phyloP scores from a whole-genome alignment of 2,888 invertebrate species.

The Ormyrus rosae region DNA sequence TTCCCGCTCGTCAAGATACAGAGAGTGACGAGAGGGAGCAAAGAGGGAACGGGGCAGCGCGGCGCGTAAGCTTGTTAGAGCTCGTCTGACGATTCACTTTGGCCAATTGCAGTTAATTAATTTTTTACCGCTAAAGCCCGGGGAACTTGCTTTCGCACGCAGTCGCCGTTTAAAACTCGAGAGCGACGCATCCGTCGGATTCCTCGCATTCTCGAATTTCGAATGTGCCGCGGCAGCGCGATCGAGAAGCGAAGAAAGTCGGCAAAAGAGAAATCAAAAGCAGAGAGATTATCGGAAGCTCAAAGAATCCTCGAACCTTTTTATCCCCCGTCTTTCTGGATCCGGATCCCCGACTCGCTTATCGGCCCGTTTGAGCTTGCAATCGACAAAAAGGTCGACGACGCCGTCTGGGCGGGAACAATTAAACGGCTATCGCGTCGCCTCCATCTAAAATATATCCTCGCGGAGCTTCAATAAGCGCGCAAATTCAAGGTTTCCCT shows the following conservation, averaged over 20 bases:
- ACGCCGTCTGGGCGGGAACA: constrained; percentile 21
- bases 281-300: constrained; percentile 24
- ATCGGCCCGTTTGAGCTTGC: constrained; percentile 32
- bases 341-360: constrained; percentile 47
- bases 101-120: constrained; percentile 56
- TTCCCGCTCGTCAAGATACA: background rate
- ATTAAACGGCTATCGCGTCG: constrained; percentile 41
- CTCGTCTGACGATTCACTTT: constrained; percentile 57
- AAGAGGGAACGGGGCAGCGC: constrained; percentile 3
- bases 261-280: background rate
- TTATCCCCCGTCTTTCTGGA: constrained; percentile 32
- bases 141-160: constrained; percentile 1
- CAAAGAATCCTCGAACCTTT: constrained; percentile 17
- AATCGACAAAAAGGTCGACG: constrained; percentile 36
- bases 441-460: constrained; percentile 6
- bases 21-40: background rate
- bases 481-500: too few relatives aligned
- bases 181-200: constrained; percentile 27
- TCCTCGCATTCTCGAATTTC: constrained; percentile 51
- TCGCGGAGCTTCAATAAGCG: too few relatives aligned
- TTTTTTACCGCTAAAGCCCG: constrained; percentile 46
- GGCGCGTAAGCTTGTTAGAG: constrained; percentile 48
- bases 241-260: background rate
- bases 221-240: background rate
- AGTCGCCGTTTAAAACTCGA: background rate